These are phyloP conservation scores for Eurypyga helias DNA, from an alignment of 2,113 vertebrate species.

Conservation along the genomic window DNA sequence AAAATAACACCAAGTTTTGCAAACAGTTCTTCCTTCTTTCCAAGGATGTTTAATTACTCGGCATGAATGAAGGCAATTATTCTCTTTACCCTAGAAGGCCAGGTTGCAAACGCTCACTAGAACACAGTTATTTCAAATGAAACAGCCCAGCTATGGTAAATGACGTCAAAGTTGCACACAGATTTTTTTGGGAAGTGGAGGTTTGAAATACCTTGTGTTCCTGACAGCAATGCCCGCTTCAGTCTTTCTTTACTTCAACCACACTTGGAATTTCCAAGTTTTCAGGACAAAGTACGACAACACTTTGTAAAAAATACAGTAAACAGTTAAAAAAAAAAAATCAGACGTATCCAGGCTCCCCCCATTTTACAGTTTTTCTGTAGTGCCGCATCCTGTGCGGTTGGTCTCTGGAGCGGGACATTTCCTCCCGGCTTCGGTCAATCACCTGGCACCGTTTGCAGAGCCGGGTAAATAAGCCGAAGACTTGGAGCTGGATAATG, in stretches of 20 bases:
- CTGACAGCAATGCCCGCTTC: background rate
- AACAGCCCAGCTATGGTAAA: constrained; percentile 3
- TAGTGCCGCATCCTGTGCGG: no score
- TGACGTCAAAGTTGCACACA: background rate
- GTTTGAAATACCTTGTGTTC: background rate
- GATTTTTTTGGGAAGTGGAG: background rate
- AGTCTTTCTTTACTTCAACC: background rate
- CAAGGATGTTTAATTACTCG: background rate
- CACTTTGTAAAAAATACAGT: background rate
- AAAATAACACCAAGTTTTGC: background rate
- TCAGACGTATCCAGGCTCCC: background rate
- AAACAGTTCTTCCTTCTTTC: background rate
- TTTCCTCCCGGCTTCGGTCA: background rate
- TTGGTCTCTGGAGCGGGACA: background rate
- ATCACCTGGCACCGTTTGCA: background rate
- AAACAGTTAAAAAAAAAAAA: background rate
- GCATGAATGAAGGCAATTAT: background rate
- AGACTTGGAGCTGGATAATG: background rate
- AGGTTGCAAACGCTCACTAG: background rate
- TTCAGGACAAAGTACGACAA: background rate
- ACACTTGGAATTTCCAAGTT: background rate
- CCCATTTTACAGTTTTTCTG: background rate
- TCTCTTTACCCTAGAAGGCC: constrained; percentile 34
- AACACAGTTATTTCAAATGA: constrained; percentile 4
- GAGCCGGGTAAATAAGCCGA: constrained; percentile 5